Evolutionary conservation across 1,140 invertebrate genomes (phyloP), one percentile per base, ranked within the genome.

Genomic region (Cecropterus lyciades): DNA sequence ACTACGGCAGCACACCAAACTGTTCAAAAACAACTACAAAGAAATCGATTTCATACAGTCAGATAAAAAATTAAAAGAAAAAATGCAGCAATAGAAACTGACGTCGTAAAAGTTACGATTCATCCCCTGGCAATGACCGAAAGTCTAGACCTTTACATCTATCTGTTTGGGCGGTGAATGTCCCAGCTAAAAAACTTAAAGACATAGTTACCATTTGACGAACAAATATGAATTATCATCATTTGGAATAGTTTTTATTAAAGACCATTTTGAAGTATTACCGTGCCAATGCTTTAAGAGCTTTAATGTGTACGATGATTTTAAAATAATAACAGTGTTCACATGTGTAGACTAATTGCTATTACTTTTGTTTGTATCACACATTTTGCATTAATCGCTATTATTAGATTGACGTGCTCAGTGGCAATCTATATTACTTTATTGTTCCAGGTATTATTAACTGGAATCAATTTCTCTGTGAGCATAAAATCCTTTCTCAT

Each of bases 91-190:
- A 70, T 71, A 76, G 65, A 82, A 75, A 82, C 68, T 67, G 65
- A 48, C 49, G 67, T 68, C 60, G 66, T 70, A 81, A 91, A 91
- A 88, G 62, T 84, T 82, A 85, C 86, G 57, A 88, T 77, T 91
- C 88, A 91, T 91, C 88, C 86, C 85, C 80, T 78, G 87, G 37
- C 87, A 91, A 85, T 81, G 84, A 88, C 87, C 85, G 67, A 43
- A 20, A 65, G 65, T 69, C 73, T 73, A 77, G 66, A 70, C 64
- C 33, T 60, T 52, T 63, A 65, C 14, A 51, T 49, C 30, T 30
- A 27, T 49, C 20, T 17, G 42, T 53, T 30, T 9, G 13, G 51
- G 24, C 17, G 24, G 15, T 43, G 40, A 52, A 65, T 73, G 66
- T 75, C 59, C 73, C 63, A 63, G 48, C 46, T 15, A 69, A 72